Conservation (phyloP, 92 coral and sea anemone genomes). For the Siderastrea radians region DNA sequence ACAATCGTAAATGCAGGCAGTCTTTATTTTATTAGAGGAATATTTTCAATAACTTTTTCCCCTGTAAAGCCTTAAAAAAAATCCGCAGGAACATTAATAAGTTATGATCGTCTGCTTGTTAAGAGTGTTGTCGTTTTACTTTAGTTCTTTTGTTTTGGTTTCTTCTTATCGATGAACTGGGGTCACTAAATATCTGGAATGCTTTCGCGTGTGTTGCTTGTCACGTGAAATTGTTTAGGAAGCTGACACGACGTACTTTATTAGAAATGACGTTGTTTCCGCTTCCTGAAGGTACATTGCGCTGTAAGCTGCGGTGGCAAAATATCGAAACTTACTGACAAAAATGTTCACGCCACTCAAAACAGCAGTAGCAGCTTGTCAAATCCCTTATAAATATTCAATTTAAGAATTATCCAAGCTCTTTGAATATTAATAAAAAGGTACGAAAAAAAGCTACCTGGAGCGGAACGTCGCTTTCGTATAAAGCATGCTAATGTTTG, state of each 20-base stretch:
- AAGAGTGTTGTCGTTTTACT: not conserved
- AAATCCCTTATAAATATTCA: slow-evolving; percentile 14
- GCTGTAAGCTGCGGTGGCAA: not conserved
- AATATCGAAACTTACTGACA: too few species aligned
- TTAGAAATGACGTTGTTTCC: too few species aligned
- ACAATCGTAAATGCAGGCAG: too few species aligned
- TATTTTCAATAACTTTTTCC: too few species aligned
- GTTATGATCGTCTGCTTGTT: not conserved
- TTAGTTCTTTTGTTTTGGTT: not conserved
- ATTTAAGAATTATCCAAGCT: not conserved
- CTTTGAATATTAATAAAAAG: slow-evolving; percentile 13
- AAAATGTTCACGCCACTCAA: not conserved
- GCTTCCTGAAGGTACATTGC: not conserved
- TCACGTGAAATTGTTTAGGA: not conserved
- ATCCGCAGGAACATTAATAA: slow-evolving; percentile 6
- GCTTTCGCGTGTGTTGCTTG: not conserved
- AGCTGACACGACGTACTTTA: too few species aligned
- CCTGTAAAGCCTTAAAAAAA: not conserved
- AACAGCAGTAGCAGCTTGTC: not conserved
- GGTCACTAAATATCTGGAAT: not conserved
- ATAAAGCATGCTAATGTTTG: not conserved
- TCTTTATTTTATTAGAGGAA: not conserved
- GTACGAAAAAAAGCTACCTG: not conserved
- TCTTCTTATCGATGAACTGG: not conserved
- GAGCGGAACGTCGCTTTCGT: slow-evolving; percentile 4